phyloP scores from a whole-genome alignment of 2,797 vertebrate species.

The Danio albolineatus region DNA sequence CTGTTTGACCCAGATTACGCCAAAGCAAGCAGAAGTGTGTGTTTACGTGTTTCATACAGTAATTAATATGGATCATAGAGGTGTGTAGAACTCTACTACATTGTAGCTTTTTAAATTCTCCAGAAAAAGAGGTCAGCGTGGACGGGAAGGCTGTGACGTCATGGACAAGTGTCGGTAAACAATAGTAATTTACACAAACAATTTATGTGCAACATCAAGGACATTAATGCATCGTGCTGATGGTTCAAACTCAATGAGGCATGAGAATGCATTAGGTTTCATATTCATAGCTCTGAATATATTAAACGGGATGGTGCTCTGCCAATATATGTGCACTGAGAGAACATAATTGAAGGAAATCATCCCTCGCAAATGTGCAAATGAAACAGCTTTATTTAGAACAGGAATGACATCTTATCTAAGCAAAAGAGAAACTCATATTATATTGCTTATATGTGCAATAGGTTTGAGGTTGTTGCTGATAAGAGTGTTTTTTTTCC shows the following conservation, averaged over 20 bases:
- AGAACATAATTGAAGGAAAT: background rate
- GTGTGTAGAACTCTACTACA: slow-evolving; percentile 34
- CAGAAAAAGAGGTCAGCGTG: slow-evolving; percentile 39
- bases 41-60: slow-evolving; percentile 60
- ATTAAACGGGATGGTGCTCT: slow-evolving; percentile 10
- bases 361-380: slow-evolving; percentile 8
- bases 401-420: background rate
- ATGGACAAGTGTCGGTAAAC: slow-evolving; percentile 12
- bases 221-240: slow-evolving; percentile 9
- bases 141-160: slow-evolving; percentile 51
- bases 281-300: slow-evolving; percentile 14
- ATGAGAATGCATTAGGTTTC: background rate
- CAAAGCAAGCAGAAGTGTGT: slow-evolving; percentile 63
- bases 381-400: slow-evolving; percentile 4
- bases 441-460: background rate
- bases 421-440: background rate
- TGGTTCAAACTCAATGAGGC: background rate
- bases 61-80: slow-evolving; percentile 30
- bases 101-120: slow-evolving; percentile 22
- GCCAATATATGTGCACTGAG: background rate
- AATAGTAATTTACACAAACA: background rate
- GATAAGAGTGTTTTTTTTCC: background rate
- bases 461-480: background rate
- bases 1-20: slow-evolving; percentile 83
- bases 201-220: background rate